Evolutionary conservation across 2,888 invertebrate species (phyloP), one percentile per base, ranked within the genome.

Genomic region (Catocala sponsa): DNA sequence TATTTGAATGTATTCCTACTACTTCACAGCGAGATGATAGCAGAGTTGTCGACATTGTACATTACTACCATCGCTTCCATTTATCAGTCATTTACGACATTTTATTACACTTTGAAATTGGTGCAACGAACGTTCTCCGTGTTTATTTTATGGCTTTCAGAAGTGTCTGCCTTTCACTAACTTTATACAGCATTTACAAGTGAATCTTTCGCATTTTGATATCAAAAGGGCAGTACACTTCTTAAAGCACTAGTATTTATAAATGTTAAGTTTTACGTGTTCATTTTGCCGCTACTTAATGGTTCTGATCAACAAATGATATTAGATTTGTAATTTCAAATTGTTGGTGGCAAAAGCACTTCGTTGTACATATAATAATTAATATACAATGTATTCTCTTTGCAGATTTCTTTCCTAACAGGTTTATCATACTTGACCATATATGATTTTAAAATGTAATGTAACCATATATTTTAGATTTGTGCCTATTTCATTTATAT

Each of bases 11-110:
- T 92, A 86, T 86, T 91, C 86, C 87, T 84, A 90, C 74, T 78
- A 76, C 87, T 91, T 92, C 91, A 90, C 90, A 88, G 86, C 88
- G 84, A 89, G 82, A 89, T 87, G 83, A 82, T 84, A 87, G 86
- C 86, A 82, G 81, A 87, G 83, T 88, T 88, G 86, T 87, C 86
- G 82, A 91, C 91, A 90, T 90, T 93, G 93, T 94, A 94, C 90
- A 92, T 91, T 93, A 90, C 89, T 83, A 89, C 88, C 91, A 92
- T 92, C 84, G 92, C 93, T 93, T 94, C 87, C 87, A 90, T 91
- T 86, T 84, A 87, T 86, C 88, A 86, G 83, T 85, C 86, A 88
- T 89, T 83, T 81, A 85, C 78, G 78, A 85, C 83, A 83, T 80
- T 76, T 78, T 79, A 76, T 78, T 61, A 82, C 81, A 82, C 81